Evolutionary conservation across 2,797 vertebrate species (phyloP).

Genomic region (Buphagus erythrorhynchus): DNA sequence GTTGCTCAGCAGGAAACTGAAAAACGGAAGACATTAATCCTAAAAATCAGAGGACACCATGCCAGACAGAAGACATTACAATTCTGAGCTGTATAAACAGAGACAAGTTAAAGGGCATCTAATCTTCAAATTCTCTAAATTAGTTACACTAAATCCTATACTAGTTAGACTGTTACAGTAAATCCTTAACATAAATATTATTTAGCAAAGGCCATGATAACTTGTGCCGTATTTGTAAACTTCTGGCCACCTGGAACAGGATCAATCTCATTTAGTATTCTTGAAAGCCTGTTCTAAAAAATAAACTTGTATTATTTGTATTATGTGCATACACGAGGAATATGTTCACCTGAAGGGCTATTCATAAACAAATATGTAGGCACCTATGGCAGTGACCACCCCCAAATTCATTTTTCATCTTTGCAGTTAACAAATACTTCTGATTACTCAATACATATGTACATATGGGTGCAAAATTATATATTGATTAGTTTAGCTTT

Average conservation of each 20-base stretch:
- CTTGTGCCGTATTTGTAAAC: background rate
- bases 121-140: conserved; percentile 7
- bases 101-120: conserved; percentile 11
- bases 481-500: conserved; percentile 78
- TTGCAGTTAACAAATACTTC: conserved; percentile 75
- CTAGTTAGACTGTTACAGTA: conserved; percentile 8
- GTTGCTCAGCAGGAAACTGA: background rate
- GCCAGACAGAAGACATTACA: background rate
- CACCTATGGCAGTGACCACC: conserved; percentile 49
- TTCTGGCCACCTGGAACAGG: background rate
- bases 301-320: background rate
- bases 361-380: conserved; percentile 24
- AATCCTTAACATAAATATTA: conserved; percentile 57
- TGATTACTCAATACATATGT: conserved; percentile 61
- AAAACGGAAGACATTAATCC: background rate
- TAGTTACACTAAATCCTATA: conserved; percentile 30
- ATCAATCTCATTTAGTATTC: conserved; percentile 20
- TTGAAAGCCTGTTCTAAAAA: background rate
- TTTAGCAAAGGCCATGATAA: conserved; percentile 22
- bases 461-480: conserved; percentile 71
- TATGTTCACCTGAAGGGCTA: conserved; percentile 15
- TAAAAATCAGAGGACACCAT: background rate
- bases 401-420: conserved; percentile 64
- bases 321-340: background rate
- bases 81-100: conserved; percentile 5